Base-by-base conservation (phyloP, 2,888 invertebrate genomes). In the Xanthia togata region DNA sequence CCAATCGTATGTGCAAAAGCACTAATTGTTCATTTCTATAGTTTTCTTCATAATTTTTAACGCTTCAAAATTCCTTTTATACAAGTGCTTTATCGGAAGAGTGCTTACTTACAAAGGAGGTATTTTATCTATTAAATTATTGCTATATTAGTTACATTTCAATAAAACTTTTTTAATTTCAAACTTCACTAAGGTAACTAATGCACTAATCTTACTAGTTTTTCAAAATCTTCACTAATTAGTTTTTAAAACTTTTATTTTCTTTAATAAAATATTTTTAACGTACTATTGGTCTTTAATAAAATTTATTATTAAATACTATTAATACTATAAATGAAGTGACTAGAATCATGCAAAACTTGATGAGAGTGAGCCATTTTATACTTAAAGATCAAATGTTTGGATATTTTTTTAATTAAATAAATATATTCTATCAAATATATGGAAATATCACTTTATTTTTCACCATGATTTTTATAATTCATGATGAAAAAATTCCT, bases 271-370 rank as follows among this genome's bases (percentile, higher is more conserved):
- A 94, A 94, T 94, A 93, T 91, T 94, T 88, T 94, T 93, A 95
- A 93, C 91, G 87, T 91, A 90, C 94, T 95, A 95, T 96, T 96
- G 96, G 96, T 96, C 96, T 92, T 95, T 95, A 94, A 95, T 94
- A 95, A 93, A 93, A 92, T 92, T 91, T 91, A 91, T 85, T 90
- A 88, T 91, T 90, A 88, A 91, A 83, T 82, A 78, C 87, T 89
- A 88, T 86, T 85, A 86, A 90, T 91, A 88, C 89, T 87, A 86
- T 87, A 88, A 91, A 94, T 94, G 93, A 92, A 93, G 90, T 93
- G 90, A 92, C 89, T 87, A 93, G 92, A 93, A 91, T 93, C 93
- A 93, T 94, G 93, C 92, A 93, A 89, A 90, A 89, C 88, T 90
- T 90, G 90, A 92, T 93, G 93, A 92, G 87, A 92, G 92, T 95